Evolutionary conservation across 1,140 invertebrate genomes (phyloP), one percentile per base, ranked within the genome.

Genomic region (Pissodes strobi): DNA sequence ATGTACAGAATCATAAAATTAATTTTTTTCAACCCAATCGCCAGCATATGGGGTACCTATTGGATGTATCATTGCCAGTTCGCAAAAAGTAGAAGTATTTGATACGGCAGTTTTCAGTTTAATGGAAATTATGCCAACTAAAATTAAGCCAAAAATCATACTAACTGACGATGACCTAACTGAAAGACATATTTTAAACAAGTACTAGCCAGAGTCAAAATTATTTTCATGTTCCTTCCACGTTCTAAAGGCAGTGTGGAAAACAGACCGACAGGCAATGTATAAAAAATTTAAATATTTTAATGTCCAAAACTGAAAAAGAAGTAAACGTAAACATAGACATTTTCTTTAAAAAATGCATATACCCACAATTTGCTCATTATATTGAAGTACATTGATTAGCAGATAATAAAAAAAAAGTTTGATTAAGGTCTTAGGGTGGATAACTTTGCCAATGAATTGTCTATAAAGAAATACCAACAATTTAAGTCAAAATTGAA

Each of bases 11-110:
- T 25, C 60, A 62, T 43, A 55, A 62, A 43, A 6, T 62, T 19
- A 55, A 53, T 55, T 62, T 55, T n/a, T 62, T 52, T 53, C 30
- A 2, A 55, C 49, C 2, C 48, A 62, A 19, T 62, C 60, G 1
- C 17, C 58, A 21, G 19, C 19, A 5, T 43, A 30, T n/a, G n/a
- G n/a, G n/a, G n/a, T n/a, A n/a, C n/a, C n/a, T n/a, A n/a, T n/a
- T n/a, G n/a, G n/a, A n/a, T n/a, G n/a, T n/a, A n/a, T n/a, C n/a
- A n/a, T n/a, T n/a, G n/a, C n/a, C 30, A 34, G 30, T 34, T 34
- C 30, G 30, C 30, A 43, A 25, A 41, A 25, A 56, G 17, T n/a
- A 10, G 52, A 23, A 49, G 23, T 56, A n/a, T 23, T 51, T 51
- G n/a, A 51, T 51, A 15, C 18, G 8, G 41, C 8, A 8, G 41